phyloP scores from a whole-genome alignment of 2,113 vertebrate species.

The Candoia aspera region DNA sequence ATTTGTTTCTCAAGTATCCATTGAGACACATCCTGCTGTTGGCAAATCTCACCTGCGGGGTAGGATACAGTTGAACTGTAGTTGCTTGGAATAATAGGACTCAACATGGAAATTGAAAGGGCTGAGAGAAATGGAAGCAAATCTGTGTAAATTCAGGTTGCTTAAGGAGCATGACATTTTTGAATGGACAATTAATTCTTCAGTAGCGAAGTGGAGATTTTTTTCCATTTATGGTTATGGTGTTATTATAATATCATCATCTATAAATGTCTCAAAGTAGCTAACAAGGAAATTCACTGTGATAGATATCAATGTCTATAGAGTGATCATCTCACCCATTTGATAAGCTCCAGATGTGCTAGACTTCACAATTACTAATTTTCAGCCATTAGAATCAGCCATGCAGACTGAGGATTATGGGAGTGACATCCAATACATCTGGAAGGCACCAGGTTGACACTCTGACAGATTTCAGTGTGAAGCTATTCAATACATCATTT shows the following conservation, averaged over 20 bases:
- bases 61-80: not conserved
- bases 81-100: not conserved
- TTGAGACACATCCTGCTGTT: not conserved
- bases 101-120: not conserved
- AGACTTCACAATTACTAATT: not conserved
- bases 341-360: not conserved
- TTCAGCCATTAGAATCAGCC: not conserved
- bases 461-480: not conserved
- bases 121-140: not conserved
- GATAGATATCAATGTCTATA: conserved; percentile 69
- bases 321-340: not conserved
- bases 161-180: not conserved
- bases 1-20: conserved; percentile 7
- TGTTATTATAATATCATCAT: not conserved
- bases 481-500: not conserved
- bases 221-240: not conserved
- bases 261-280: not conserved
- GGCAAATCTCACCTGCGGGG: conserved; percentile 18
- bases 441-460: not conserved
- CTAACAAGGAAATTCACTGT: conserved; percentile 20
- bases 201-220: conserved; percentile 6
- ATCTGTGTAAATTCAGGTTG: not conserved
- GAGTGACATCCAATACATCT: not conserved
- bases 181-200: conserved; percentile 31
- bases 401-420: not conserved